Percentiles rank a stretch among this genome's conserved stretches.
Evolutionary conservation across 2,797 vertebrate species (phyloP).

Genomic region (Peromyscus eremicus): DNA sequence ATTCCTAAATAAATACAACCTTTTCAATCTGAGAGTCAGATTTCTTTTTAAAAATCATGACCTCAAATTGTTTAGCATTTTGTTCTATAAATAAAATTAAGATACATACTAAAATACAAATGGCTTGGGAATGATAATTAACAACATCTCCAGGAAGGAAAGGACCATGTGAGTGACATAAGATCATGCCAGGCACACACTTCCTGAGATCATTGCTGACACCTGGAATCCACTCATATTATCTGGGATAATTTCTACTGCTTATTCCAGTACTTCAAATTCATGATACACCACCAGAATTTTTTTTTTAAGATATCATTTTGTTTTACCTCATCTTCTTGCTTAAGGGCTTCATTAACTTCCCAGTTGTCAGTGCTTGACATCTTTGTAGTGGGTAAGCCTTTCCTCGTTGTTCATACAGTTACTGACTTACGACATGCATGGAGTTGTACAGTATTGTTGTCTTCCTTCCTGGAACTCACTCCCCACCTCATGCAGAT

Average conservation of each 20-base stretch:
- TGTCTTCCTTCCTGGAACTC: background rate
- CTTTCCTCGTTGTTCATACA: background rate
- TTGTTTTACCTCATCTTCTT: background rate
- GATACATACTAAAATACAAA: background rate
- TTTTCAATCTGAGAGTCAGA: background rate
- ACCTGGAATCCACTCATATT: background rate
- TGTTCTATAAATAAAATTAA: background rate
- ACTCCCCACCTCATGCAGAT: background rate
- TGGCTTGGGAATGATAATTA: background rate
- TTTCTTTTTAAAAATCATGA: background rate
- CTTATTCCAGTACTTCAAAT: background rate
- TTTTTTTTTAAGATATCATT: background rate
- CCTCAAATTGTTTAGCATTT: background rate
- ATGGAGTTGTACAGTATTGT: background rate
- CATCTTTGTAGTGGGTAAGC: background rate
- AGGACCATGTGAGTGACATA: background rate
- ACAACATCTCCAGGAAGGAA: background rate
- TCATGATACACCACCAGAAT: background rate
- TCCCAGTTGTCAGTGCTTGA: background rate
- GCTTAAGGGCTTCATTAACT: background rate
- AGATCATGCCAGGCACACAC: background rate
- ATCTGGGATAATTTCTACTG: background rate
- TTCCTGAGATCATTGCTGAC: background rate
- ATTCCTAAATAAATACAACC: background rate
- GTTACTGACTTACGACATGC: no score